Percentiles rank a stretch among this genome's conserved stretches.
Conservation (phyloP, 92 coral and sea anemone species). For the Pocillopora meandrina region DNA sequence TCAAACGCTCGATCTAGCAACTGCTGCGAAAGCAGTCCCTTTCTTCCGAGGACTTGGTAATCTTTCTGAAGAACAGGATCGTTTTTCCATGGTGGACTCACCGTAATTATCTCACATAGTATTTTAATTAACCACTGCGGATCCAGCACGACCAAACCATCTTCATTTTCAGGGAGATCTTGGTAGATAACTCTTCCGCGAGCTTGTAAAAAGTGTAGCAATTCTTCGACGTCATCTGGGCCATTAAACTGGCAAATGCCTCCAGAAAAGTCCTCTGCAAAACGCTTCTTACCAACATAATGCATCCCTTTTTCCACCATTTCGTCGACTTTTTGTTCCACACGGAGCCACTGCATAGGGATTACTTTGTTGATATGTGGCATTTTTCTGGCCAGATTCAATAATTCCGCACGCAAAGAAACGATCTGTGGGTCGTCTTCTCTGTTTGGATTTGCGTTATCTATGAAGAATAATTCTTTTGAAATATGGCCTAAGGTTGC, state of each 20-base stretch:
- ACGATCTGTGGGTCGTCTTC: not conserved
- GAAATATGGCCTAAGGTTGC: too few relatives aligned
- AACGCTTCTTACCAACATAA: not conserved
- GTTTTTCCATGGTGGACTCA: too few relatives aligned
- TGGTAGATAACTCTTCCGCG: conserved; percentile 2
- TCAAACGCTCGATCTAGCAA: not conserved
- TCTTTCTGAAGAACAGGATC: too few relatives aligned
- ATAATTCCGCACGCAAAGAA: not conserved
- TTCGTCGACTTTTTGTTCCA: not conserved
- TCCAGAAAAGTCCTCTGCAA: not conserved
- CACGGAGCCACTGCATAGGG: conserved; percentile 19
- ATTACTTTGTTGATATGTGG: conserved; percentile 4
- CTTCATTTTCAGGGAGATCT: not conserved
- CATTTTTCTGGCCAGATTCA: not conserved
- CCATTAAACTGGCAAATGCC: not conserved
- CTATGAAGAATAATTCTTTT: not conserved
- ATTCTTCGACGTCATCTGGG: conserved; percentile 1
- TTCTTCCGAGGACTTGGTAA: too few relatives aligned
- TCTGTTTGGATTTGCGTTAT: not conserved
- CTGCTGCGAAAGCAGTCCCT: too few relatives aligned
- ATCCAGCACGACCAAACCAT: conserved; percentile 4
- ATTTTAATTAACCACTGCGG: not conserved
- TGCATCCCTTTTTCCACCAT: too few relatives aligned
- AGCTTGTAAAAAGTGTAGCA: conserved; percentile 4
- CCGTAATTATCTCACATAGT: not conserved